These are phyloP conservation scores for Chouioia cunea DNA, from an alignment of 2,888 invertebrate species.

Conservation along the genomic window DNA sequence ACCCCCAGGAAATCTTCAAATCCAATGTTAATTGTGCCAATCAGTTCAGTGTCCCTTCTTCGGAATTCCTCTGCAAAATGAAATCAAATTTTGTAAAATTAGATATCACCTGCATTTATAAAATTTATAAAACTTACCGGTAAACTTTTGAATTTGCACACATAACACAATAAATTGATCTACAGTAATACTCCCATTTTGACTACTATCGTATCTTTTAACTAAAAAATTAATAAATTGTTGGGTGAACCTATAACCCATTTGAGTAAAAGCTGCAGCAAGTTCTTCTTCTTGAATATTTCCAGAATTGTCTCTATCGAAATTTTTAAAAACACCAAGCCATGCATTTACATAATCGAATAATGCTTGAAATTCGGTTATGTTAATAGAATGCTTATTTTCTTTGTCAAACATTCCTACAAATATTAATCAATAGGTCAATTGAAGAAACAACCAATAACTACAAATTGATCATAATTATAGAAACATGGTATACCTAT, in stretches of 20 bases:
- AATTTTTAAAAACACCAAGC: conserved; percentile 86
- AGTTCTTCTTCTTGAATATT: conserved; percentile 86
- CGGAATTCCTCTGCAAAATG: conserved; percentile 81
- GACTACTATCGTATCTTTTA: conserved; percentile 75
- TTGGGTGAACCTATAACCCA: conserved; percentile 88
- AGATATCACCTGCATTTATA: conserved; percentile 27
- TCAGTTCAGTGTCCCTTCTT: conserved; percentile 81
- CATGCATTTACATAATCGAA: conserved; percentile 92
- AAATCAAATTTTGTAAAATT: conserved; percentile 21
- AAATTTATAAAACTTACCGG: conserved; percentile 58
- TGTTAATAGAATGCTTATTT: conserved; percentile 84
- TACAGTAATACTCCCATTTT: conserved; percentile 78
- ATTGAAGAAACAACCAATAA: background rate
- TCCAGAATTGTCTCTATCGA: conserved; percentile 88
- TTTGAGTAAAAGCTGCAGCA: conserved; percentile 81
- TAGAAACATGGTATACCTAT: conserved; percentile 72
- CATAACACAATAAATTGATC: conserved; percentile 91
- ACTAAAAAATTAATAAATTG: conserved; percentile 82
- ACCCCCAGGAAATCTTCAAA: conserved; percentile 93
- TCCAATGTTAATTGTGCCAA: conserved; percentile 84
- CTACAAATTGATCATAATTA: background rate
- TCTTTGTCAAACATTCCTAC: conserved; percentile 91
- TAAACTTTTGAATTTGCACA: conserved; percentile 89
- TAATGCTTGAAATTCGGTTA: conserved; percentile 87
- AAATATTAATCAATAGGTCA: conserved; percentile 50